Conservation (phyloP, 2,888 invertebrate species). For the Tetramorium bicarinatum region DNA sequence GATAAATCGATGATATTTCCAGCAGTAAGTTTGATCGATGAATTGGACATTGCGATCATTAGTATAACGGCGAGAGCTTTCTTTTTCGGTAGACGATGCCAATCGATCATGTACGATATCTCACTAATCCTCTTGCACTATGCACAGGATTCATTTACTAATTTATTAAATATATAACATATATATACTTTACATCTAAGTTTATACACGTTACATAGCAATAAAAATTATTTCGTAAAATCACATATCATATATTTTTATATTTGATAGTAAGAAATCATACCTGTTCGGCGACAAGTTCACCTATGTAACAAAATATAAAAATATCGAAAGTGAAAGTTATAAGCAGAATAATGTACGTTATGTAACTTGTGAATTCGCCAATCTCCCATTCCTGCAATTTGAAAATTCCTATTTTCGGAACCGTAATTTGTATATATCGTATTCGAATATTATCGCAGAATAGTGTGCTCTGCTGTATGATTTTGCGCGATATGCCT, state of each 20-base stretch:
- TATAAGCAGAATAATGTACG: constrained; percentile 49
- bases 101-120: constrained; percentile 72
- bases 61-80: constrained; percentile 71
- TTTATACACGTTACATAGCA: background rate
- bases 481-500: constrained; percentile 42
- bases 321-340: constrained; percentile 67
- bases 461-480: background rate
- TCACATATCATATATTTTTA: background rate
- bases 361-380: constrained; percentile 35
- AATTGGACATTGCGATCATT: constrained; percentile 76
- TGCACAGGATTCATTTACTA: constrained; percentile 12
- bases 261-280: background rate
- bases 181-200: background rate
- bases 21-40: constrained; percentile 77
- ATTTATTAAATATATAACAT: background rate
- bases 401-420: background rate
- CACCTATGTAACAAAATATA: constrained; percentile 72
- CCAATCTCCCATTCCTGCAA: constrained; percentile 63
- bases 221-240: background rate
- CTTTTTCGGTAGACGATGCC: constrained; percentile 70
- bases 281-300: constrained; percentile 70
- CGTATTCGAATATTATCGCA: background rate
- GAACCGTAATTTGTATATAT: background rate
- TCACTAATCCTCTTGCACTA: constrained; percentile 68
- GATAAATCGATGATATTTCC: constrained; percentile 79